Percentiles rank a stretch among this genome's conserved stretches.
phyloP scores from a whole-genome alignment of 1,140 invertebrate genomes.

The Thaumetopoea pityocampa region DNA sequence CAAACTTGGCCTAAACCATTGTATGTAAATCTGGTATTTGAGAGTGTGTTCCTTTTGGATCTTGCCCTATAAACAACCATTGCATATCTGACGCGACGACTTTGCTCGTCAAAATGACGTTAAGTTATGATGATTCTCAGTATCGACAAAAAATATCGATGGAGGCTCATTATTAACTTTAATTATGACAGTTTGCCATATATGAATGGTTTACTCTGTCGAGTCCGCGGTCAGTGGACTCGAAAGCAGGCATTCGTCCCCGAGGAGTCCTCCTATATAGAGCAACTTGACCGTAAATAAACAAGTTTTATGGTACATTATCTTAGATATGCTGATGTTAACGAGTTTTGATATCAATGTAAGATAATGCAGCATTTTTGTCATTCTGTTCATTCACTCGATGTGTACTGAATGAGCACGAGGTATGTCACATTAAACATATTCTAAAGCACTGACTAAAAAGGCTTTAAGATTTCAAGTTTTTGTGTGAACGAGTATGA shows the following conservation, averaged over 20 bases:
- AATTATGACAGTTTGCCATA: conserved; percentile 73
- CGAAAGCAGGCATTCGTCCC: conserved; percentile 47
- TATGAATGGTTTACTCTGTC: conserved; percentile 61
- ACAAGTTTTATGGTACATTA: conserved; percentile 49
- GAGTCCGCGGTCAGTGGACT: conserved; percentile 28
- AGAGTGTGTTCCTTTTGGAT: no score
- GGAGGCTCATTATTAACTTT: conserved; percentile 65
- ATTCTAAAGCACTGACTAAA: no score
- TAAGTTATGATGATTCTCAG: conserved; percentile 61
- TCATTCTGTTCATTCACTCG: no score
- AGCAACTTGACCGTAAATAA: conserved; percentile 51
- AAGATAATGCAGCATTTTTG: conserved; percentile 24
- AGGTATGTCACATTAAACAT: no score
- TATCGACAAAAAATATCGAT: conserved; percentile 54
- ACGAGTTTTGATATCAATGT: conserved; percentile 28
- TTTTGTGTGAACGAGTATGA: no score
- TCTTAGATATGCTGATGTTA: conserved; percentile 42
- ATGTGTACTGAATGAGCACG: background rate
- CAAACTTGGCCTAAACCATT: conserved; percentile 10
- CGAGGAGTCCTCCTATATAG: conserved; percentile 46
- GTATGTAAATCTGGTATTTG: conserved; percentile 19
- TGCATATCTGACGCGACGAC: conserved; percentile 12
- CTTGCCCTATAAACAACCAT: conserved; percentile 13
- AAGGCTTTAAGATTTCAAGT: no score
- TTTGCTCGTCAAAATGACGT: conserved; percentile 49